Percentiles rank a stretch among this genome's conserved stretches.
Evolutionary conservation across 2,888 invertebrate species (phyloP).

Genomic region (Spodoptera exigua): DNA sequence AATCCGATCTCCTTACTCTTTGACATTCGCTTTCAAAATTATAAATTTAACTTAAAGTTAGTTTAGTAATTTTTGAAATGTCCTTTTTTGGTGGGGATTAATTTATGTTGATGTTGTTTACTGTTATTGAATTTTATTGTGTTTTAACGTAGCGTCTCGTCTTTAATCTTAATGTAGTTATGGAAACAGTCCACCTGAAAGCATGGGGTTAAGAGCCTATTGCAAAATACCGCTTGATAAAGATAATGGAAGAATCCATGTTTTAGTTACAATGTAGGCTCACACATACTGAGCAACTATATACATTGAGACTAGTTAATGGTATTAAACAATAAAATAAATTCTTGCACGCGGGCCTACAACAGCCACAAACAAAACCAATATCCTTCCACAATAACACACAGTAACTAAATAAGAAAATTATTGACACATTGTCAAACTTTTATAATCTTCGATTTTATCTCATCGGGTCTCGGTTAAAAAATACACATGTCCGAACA

Average conservation of each 20-base stretch:
- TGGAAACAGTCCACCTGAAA: no score
- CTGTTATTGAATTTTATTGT: slow-evolving; percentile 50
- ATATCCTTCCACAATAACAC: slow-evolving; percentile 12
- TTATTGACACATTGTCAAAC: slow-evolving; percentile 42
- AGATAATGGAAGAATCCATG: no score
- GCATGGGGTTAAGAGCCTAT: no score
- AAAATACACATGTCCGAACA: slow-evolving; percentile 81
- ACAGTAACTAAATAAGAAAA: background rate
- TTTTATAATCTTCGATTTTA: slow-evolving; percentile 66
- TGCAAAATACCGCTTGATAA: no score
- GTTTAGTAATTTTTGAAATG: slow-evolving; percentile 74
- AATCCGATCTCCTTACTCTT: slow-evolving; percentile 81
- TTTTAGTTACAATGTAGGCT: no score
- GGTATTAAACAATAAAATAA: no score
- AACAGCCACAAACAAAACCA: slow-evolving; percentile 1
- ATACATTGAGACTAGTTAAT: no score
- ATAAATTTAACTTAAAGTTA: slow-evolving; percentile 81
- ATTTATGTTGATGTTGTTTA: slow-evolving; percentile 53
- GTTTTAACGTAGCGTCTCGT: background rate
- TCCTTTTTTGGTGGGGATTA: slow-evolving; percentile 48
- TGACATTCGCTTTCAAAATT: slow-evolving; percentile 83
- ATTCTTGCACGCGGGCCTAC: no score
- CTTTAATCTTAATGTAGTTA: no score
- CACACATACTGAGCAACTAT: no score
- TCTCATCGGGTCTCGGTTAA: slow-evolving; percentile 76